phyloP scores from a whole-genome alignment of 2,113 vertebrate genomes.

The Crotophaga sulcirostris region DNA sequence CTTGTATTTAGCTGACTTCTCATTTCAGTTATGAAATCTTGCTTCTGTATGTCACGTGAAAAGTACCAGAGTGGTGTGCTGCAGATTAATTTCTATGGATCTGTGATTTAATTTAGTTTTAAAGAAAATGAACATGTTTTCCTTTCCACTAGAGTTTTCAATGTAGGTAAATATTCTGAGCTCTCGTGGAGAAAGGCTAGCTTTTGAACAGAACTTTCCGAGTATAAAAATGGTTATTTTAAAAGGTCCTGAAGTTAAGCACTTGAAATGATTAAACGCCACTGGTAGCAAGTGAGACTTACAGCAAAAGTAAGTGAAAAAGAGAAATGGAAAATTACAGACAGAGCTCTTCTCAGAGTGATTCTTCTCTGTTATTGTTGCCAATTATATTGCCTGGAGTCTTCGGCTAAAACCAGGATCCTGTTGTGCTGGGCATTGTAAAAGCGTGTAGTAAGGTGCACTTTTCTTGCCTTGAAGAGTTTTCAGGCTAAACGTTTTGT shows the following conservation, averaged over 20 bases:
- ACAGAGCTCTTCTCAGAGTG: background rate
- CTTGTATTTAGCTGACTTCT: background rate
- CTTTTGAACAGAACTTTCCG: background rate
- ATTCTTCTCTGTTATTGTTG: slow-evolving; percentile 2
- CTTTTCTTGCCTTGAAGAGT: background rate
- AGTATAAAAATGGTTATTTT: background rate
- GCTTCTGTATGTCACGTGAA: background rate
- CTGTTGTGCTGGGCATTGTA: background rate
- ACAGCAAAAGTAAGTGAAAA: slow-evolving; percentile 22
- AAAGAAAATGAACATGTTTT: background rate
- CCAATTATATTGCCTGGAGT: background rate
- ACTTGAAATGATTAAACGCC: background rate
- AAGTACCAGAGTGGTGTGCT: background rate
- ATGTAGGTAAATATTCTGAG: background rate
- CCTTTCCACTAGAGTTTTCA: background rate
- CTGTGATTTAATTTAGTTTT: background rate
- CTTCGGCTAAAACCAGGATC: background rate
- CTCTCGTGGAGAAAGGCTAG: background rate
- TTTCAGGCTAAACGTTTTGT: background rate
- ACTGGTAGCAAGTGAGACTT: background rate
- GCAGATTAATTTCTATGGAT: background rate
- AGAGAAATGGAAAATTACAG: background rate
- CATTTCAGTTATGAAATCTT: background rate
- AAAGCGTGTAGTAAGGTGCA: fast-evolving
- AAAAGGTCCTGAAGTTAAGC: slow-evolving; percentile 1